phyloP scores from a whole-genome alignment of 1,140 invertebrate species.

The Druon quercuslanigerum region DNA sequence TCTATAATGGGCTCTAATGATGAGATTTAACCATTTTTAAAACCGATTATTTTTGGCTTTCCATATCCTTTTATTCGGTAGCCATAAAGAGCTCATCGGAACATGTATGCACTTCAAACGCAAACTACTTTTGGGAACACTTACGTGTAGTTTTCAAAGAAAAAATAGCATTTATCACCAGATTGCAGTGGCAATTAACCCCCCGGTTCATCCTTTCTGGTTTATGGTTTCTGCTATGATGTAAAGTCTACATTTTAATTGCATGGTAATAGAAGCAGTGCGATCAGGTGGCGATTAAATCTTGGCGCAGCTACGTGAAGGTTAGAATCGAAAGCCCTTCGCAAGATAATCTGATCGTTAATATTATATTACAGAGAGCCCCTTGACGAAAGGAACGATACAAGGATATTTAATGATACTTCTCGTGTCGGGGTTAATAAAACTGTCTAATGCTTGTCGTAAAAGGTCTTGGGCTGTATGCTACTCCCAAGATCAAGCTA shows the following conservation, averaged over 20 bases:
- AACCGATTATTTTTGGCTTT: too few species aligned
- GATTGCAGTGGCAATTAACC: too few species aligned
- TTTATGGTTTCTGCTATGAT: not conserved
- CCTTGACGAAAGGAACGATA: constrained; percentile 32
- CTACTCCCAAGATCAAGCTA: too few species aligned
- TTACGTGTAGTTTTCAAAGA: too few species aligned
- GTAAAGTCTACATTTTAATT: not conserved
- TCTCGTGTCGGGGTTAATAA: constrained; percentile 61
- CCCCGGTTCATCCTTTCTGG: too few species aligned
- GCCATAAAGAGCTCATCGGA: too few species aligned
- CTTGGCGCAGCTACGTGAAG: constrained; percentile 33
- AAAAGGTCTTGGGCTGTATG: constrained; percentile 46
- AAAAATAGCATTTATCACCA: too few species aligned
- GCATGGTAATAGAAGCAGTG: constrained; percentile 9
- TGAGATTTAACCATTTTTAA: too few species aligned
- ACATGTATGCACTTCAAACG: too few species aligned
- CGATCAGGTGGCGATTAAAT: not conserved
- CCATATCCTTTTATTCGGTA: too few species aligned
- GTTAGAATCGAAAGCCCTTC: constrained; percentile 34
- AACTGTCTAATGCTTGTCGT: constrained; percentile 60
- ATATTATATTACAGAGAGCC: constrained; percentile 53
- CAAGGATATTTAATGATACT: constrained; percentile 50
- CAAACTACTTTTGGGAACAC: too few species aligned
- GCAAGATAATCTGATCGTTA: constrained; percentile 55
- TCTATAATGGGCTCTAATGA: too few species aligned